phyloP scores from a whole-genome alignment of 2,113 vertebrate genomes.

The Glareola pratincola region DNA sequence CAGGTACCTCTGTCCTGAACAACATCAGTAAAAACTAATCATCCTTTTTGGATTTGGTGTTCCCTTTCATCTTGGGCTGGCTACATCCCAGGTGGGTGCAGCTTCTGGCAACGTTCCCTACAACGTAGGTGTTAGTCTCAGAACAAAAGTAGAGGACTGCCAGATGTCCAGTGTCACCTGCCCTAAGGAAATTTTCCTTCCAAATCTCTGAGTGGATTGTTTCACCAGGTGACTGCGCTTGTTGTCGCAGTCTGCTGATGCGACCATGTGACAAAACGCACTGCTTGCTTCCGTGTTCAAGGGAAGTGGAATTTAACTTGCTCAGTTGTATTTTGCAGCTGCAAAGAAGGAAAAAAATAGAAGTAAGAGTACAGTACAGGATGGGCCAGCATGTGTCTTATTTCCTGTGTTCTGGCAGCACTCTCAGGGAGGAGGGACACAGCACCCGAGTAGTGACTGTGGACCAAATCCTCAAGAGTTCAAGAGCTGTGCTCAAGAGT shows the following conservation, averaged over 20 bases:
- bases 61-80: conserved; percentile 8
- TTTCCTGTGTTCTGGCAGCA: conserved; percentile 16
- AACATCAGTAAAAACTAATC: conserved; percentile 36
- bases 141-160: not conserved
- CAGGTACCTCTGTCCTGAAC: not conserved
- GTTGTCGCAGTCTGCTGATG: not conserved
- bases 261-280: conserved; percentile 6
- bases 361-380: conserved; percentile 38
- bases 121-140: not conserved
- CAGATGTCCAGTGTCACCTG: conserved; percentile 22
- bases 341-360: conserved; percentile 50
- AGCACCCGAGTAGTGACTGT: not conserved
- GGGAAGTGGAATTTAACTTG: conserved; percentile 56
- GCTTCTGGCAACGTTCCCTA: conserved; percentile 12
- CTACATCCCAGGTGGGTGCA: conserved; percentile 33
- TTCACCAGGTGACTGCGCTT: not conserved
- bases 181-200: conserved; percentile 3
- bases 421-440: not conserved
- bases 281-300: conserved; percentile 45
- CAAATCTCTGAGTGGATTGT: not conserved
- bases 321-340: conserved; percentile 54
- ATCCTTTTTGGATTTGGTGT: conserved; percentile 13
- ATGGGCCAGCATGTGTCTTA: conserved; percentile 1
- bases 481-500: not conserved
- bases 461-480: not conserved